Base-by-base conservation (phyloP, 2,888 invertebrate genomes). In the Xestia xanthographa region DNA sequence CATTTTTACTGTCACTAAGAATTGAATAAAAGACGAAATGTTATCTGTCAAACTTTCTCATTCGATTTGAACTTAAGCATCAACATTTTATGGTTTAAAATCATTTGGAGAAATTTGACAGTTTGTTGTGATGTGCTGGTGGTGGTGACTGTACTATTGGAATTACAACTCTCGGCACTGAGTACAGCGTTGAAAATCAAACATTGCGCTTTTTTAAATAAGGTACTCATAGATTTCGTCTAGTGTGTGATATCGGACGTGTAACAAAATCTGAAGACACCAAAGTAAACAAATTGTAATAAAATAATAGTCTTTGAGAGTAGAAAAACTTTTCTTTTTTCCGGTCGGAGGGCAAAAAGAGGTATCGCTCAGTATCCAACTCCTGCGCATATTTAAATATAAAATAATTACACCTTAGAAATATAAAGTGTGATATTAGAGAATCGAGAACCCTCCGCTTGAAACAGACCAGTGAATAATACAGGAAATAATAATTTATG, bases 361-460 rank as follows among this genome's bases (percentile, higher is more conserved):
- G 72, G 77, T 72, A 53, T 62, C 29, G 62, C 53, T 71, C 29
- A 53, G 71, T 68, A 41, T 63, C 66, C 26, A 53, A 75, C 73
- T 77, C 70, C 66, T 69, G 68, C 83, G 72, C 66, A 77, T 75
- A 75, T 85, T 86, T 85, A 86, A 87, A 80, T 84, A 85, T 89
- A 87, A 78, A 79, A 80, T 75, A 82, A 87, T 88, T 87, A 89
- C 89, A 90, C 87, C 75, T 87, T 92, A 92, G 90, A 88, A 78
- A 86, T 89, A 88, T 91, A 91, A 92, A 87, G 94, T 92, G 94
- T 94, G 94, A 94, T 94, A 94, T 92, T 94, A 94, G 94, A 90
- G 83, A 90, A 90, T 90, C 79, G 86, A 87, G 86, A 87, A 85
- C 88, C 92, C 92, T 92, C 91, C 85, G 72, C 68, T 73, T 76